Base-by-base conservation (phyloP, 1,140 invertebrate species). In the Saccostrea echinata region DNA sequence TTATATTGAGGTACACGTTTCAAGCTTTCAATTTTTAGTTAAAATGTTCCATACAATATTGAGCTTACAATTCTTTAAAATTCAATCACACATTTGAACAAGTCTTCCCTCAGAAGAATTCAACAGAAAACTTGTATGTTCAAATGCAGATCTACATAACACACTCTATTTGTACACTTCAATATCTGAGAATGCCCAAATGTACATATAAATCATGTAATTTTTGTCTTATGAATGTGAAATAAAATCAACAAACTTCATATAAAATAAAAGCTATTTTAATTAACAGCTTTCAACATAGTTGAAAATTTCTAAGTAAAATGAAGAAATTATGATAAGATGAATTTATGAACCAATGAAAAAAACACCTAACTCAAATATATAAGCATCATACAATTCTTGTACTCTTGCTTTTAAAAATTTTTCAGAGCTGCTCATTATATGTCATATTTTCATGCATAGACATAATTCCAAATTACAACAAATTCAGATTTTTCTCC, bases 211-310 rank as follows among this genome's bases (percentile, higher is more conserved):
- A 43, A 43, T 43, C 43, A 43, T 43, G 43, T 9, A 43, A 43
- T 43, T 43, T 43, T 43, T 43, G 6, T 43, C 43, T 9, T 9
- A 43, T 43, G 6, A 43, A 43, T 8, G 4, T 43, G 43, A 18
- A 61, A 61, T 8, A 61, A 61, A 61, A 18, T 61, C 55, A 61
- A 61, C 30, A 33, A 76, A 30, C 68, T 13, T 27, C 8, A 9
- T 4, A 3, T 76, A 33, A 76, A 76, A 76, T 76, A 76, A 76
- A 76, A 76, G 68, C 68, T 76, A 76, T 76, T 57, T 76, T 76
- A 76, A 76, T 76, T 4, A 76, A 76, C 68, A 76, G 68, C 68
- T 76, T 76, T 76, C 27, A 33, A 76, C 24, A 76, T 76, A 13
- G 55, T 6, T 61, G 68, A 76, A 76, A 33, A 33, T 16, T 76